Evolutionary conservation across 2,797 vertebrate genomes (phyloP).

Genomic region (Spinus olivaceus): DNA sequence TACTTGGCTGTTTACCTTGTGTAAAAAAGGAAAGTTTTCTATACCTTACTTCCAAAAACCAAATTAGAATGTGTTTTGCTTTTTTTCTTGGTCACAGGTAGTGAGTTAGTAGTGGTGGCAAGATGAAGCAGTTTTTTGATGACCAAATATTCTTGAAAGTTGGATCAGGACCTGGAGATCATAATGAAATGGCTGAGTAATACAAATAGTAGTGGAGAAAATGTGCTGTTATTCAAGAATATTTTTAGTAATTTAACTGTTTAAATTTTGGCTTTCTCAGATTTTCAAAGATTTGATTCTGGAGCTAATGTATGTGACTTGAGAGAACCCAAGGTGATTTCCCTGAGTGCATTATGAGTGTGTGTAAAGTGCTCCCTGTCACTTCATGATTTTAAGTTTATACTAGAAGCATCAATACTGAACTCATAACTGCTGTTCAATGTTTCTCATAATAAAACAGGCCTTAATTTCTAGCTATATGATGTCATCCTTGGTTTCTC

Average conservation of each 20-base stretch:
- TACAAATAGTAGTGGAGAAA: background rate
- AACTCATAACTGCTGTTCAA: background rate
- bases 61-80: background rate
- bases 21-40: background rate
- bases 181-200: background rate
- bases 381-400: background rate
- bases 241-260: background rate
- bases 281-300: background rate
- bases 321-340: background rate
- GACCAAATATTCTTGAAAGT: background rate
- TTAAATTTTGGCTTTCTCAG: background rate
- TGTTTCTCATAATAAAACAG: background rate
- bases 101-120: background rate
- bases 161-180: background rate
- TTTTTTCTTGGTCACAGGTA: background rate
- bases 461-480: background rate
- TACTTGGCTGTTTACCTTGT: background rate
- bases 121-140: background rate
- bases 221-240: background rate
- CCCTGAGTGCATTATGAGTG: rapidly evolving
- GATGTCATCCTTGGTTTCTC: background rate
- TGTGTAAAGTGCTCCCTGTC: background rate
- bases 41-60: background rate
- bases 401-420: background rate
- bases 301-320: background rate